Evolutionary conservation across 1,140 invertebrate genomes (phyloP).

Genomic region (Drosophila teissieri): DNA sequence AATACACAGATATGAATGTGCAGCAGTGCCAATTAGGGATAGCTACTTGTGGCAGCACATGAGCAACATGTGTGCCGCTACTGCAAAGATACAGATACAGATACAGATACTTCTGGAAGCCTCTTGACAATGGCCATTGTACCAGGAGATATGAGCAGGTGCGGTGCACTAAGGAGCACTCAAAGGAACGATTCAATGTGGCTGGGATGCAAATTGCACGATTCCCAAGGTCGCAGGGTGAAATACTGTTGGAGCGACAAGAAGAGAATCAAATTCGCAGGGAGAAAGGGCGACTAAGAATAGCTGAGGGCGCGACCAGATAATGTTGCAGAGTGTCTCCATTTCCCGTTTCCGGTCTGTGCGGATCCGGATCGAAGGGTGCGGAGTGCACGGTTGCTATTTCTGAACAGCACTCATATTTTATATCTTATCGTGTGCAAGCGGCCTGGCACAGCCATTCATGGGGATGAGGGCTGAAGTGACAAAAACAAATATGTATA

Average conservation of each 20-base stretch:
- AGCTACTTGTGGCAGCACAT: conserved; percentile 56
- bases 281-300: conserved; percentile 29
- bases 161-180: conserved; percentile 29
- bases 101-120: not conserved
- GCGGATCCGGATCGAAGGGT: conserved; percentile 17
- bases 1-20: conserved; percentile 51
- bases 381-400: conserved; percentile 59
- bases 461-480: conserved; percentile 47
- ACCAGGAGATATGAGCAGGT: conserved; percentile 31
- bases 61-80: conserved; percentile 62
- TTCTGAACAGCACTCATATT: conserved; percentile 65
- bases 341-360: conserved; percentile 71
- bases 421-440: conserved; percentile 66
- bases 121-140: not conserved
- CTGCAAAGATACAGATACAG: not conserved
- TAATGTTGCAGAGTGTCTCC: conserved; percentile 66
- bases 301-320: conserved; percentile 53
- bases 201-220: conserved; percentile 21
- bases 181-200: conserved; percentile 19
- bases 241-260: not conserved
- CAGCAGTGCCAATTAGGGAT: conserved; percentile 61
- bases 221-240: conserved; percentile 44
- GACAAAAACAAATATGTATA: conserved; percentile 64
- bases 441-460: conserved; percentile 30
- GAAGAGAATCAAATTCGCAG: conserved; percentile 34